Conservation (phyloP, 2,113 vertebrate species). For the Nibea coibor region DNA sequence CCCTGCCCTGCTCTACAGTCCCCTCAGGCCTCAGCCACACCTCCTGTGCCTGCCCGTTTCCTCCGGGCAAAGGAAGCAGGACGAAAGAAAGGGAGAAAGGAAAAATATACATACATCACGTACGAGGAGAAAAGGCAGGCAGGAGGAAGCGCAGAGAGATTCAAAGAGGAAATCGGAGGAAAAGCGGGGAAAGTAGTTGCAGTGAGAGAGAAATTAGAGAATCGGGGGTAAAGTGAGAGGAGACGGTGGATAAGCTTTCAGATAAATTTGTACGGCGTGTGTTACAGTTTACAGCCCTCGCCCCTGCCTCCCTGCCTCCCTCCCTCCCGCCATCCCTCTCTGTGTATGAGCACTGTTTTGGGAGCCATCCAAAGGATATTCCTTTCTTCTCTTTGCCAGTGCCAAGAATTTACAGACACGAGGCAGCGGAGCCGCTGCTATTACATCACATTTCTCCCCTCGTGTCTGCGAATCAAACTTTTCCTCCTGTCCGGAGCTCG, state of each 20-base stretch:
- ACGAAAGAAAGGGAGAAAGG: constrained; percentile 14
- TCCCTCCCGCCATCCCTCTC: constrained; percentile 1
- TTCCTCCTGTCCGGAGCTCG: constrained; percentile 34
- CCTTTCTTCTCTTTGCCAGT: constrained; percentile 63
- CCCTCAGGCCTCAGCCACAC: constrained; percentile 31
- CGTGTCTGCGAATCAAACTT: constrained; percentile 59
- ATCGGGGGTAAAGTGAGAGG: constrained; percentile 34
- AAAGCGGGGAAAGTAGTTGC: not conserved
- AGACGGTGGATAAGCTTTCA: constrained; percentile 45
- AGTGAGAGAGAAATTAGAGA: constrained; percentile 21
- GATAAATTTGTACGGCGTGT: constrained; percentile 61
- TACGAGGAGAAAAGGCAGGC: not conserved
- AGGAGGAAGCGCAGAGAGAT: not conserved
- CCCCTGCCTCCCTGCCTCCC: not conserved
- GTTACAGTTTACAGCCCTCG: constrained; percentile 51
- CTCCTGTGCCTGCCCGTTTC: constrained; percentile 4
- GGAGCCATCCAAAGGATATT: constrained; percentile 69
- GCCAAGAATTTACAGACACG: constrained; percentile 68
- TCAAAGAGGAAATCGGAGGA: not conserved
- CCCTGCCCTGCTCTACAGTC: constrained; percentile 51
- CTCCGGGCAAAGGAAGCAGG: constrained; percentile 29
- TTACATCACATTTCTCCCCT: constrained; percentile 71
- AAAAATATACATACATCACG: not conserved
- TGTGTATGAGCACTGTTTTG: constrained; percentile 60
- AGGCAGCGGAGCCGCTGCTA: constrained; percentile 61